Conservation (phyloP, 2,113 vertebrate genomes). For the Nematolebias whitei region DNA sequence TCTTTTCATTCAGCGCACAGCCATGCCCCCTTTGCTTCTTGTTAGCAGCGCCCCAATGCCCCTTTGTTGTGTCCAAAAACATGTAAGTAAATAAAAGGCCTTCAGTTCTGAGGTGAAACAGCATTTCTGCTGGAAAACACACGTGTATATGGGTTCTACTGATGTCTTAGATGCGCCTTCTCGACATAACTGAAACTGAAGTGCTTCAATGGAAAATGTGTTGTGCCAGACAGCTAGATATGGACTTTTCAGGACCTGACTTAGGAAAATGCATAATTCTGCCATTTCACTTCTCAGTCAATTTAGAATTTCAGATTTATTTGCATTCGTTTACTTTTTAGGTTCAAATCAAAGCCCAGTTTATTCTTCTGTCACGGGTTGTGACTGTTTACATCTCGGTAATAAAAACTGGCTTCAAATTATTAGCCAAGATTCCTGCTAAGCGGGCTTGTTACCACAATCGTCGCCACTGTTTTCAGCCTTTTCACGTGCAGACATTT, state of each 20-base stretch:
- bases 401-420: constrained; percentile 31
- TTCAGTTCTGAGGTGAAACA: constrained; percentile 30
- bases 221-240: constrained; percentile 22
- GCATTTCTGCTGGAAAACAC: constrained; percentile 37
- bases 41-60: constrained; percentile 37
- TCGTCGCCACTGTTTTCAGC: constrained; percentile 4
- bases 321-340: constrained; percentile 15
- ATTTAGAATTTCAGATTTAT: constrained; percentile 20
- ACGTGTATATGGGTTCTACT: constrained; percentile 20
- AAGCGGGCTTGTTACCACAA: constrained; percentile 28
- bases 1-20: constrained; percentile 45
- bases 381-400: constrained; percentile 63
- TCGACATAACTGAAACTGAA: constrained; percentile 26
- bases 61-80: constrained; percentile 40
- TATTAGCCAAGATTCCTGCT: constrained; percentile 42
- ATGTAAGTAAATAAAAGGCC: constrained; percentile 35
- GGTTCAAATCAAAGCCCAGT: constrained; percentile 20
- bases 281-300: constrained; percentile 6
- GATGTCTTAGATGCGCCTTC: constrained; percentile 25
- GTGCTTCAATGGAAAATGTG: constrained; percentile 23
- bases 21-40: constrained; percentile 48
- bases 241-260: constrained; percentile 8
- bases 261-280: too few species aligned
- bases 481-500: constrained; percentile 22
- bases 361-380: constrained; percentile 41